phyloP scores from a whole-genome alignment of 2,888 invertebrate species.

The Amphipyra tragopoginis region DNA sequence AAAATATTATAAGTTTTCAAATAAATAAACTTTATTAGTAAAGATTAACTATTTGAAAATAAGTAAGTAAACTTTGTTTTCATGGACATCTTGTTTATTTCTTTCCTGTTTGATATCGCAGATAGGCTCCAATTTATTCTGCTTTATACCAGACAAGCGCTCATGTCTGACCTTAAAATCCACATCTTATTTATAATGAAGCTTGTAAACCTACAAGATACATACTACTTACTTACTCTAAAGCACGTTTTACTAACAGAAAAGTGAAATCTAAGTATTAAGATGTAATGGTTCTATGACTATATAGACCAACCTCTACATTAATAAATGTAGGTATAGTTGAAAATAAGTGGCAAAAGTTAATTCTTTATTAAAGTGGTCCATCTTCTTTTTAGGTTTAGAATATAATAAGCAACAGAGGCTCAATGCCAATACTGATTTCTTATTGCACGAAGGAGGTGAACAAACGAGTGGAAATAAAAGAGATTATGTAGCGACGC shows the following conservation, averaged over 20 bases:
- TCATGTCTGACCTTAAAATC: too few relatives aligned
- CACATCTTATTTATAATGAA: too few relatives aligned
- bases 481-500: slow-evolving; percentile 64
- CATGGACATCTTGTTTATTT: neutral
- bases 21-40: too few relatives aligned
- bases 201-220: too few relatives aligned
- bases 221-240: too few relatives aligned
- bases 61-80: neutral
- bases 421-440: slow-evolving; percentile 78
- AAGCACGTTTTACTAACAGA: neutral
- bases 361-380: neutral
- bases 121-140: neutral
- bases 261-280: neutral
- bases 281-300: too few relatives aligned
- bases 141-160: too few relatives aligned
- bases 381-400: slow-evolving; percentile 65
- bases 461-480: slow-evolving; percentile 63
- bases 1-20: too few relatives aligned
- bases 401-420: slow-evolving; percentile 68
- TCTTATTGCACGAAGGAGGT: slow-evolving; percentile 81
- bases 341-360: neutral
- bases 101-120: neutral
- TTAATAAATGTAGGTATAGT: too few relatives aligned
- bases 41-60: too few relatives aligned
- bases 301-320: too few relatives aligned